Percentiles rank a stretch among this genome's conserved stretches.
phyloP scores from a whole-genome alignment of 2,888 invertebrate species.

The Slavum lentiscoides region DNA sequence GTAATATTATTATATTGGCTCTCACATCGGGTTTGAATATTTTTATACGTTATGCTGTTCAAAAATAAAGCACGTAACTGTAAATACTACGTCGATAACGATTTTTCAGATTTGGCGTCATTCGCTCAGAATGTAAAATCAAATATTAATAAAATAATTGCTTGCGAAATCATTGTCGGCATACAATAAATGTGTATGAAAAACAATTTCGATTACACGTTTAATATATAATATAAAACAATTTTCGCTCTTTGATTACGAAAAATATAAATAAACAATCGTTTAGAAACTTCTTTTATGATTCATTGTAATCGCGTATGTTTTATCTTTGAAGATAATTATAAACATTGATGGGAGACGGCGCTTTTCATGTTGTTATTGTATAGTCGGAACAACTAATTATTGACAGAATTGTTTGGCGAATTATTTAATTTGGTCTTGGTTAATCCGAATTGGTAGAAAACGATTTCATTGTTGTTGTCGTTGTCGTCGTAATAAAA shows the following conservation, averaged over 20 bases:
- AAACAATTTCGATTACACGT: no score
- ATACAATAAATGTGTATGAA: no score
- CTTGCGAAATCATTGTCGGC: no score
- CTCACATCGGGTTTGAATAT: no score
- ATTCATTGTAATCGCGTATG: constrained; percentile 2
- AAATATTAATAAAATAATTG: no score
- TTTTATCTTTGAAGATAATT: constrained; percentile 23
- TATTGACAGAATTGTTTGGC: constrained; percentile 15
- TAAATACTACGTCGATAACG: no score
- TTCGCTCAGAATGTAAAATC: no score
- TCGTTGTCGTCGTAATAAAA: no score
- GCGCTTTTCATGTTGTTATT: constrained; percentile 13
- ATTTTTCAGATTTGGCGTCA: no score
- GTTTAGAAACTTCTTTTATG: constrained; percentile 40
- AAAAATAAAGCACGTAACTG: no score
- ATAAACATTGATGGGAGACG: neutral
- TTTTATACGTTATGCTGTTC: no score
- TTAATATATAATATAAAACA: neutral
- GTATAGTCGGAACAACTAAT: constrained; percentile 10
- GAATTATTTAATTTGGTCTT: neutral
- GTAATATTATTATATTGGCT: no score
- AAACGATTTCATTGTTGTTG: neutral
- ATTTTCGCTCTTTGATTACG: constrained; percentile 26
- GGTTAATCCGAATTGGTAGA: constrained; percentile 1
- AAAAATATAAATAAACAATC: constrained; percentile 31